Evolutionary conservation across 2,888 invertebrate genomes (phyloP).

Genomic region (Drosophila ustulata): DNA sequence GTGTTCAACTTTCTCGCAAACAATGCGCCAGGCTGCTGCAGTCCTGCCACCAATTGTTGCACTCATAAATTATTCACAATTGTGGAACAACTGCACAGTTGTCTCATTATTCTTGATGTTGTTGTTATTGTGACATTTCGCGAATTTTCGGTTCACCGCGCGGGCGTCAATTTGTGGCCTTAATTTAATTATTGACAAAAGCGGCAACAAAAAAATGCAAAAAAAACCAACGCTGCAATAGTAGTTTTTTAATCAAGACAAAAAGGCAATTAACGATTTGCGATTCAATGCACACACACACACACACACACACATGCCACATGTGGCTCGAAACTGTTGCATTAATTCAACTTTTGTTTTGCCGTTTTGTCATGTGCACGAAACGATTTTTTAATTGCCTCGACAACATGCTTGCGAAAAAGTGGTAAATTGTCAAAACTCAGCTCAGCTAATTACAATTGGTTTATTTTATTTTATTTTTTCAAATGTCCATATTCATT

Average conservation of each 20-base stretch:
- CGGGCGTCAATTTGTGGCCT: slow-evolving; percentile 53
- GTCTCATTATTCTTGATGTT: slow-evolving; percentile 3
- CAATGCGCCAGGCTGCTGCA: slow-evolving; percentile 41
- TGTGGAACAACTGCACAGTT: slow-evolving; percentile 4
- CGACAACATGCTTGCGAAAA: slow-evolving; percentile 26
- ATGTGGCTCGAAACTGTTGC: slow-evolving; percentile 45
- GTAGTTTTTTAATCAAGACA: slow-evolving; percentile 67
- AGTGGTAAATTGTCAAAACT: slow-evolving; percentile 23
- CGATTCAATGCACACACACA: slow-evolving; percentile 47
- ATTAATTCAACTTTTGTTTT: slow-evolving; percentile 6
- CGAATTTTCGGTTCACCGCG: slow-evolving; percentile 16
- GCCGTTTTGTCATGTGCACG: slow-evolving; percentile 1
- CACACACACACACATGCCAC: slow-evolving; percentile 61
- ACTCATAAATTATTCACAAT: slow-evolving; percentile 34
- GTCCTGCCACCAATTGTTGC: slow-evolving; percentile 57
- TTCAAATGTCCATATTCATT: slow-evolving; percentile 33
- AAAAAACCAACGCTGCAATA: slow-evolving; percentile 49
- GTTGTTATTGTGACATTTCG: neutral
- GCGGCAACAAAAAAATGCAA: slow-evolving; percentile 29
- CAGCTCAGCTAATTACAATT: slow-evolving; percentile 42
- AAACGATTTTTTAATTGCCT: slow-evolving; percentile 64
- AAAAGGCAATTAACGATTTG: slow-evolving; percentile 66
- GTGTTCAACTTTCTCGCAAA: slow-evolving; percentile 65
- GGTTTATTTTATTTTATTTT: slow-evolving; percentile 8
- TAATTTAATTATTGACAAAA: slow-evolving; percentile 51